Evolutionary conservation across 2,888 invertebrate genomes (phyloP).

Genomic region (Diloba caeruleocephala): DNA sequence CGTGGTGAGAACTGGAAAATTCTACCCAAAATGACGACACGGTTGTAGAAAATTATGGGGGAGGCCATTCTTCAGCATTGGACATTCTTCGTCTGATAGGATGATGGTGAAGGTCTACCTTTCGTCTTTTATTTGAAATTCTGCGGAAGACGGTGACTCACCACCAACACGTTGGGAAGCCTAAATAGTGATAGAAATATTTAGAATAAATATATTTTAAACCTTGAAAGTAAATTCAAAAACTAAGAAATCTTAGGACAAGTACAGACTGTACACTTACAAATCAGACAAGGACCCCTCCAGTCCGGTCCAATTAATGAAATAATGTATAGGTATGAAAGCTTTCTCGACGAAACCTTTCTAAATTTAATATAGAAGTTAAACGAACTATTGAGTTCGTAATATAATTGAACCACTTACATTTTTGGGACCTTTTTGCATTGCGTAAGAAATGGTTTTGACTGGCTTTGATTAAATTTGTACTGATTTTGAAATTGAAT

Average conservation of each 20-base stretch:
- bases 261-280: constrained; percentile 16
- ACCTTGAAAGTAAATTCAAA: constrained; percentile 21
- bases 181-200: too few species aligned
- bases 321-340: constrained; percentile 49
- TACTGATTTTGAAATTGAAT: constrained; percentile 2
- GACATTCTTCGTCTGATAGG: too few species aligned
- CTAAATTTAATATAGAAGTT: constrained; percentile 44
- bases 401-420: constrained; percentile 44
- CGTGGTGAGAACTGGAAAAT: too few species aligned
- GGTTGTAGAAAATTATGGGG: too few species aligned
- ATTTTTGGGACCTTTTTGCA: constrained; percentile 16
- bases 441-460: constrained; percentile 14
- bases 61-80: too few species aligned
- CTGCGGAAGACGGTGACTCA: too few species aligned
- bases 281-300: constrained; percentile 18
- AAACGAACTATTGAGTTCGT: constrained; percentile 51
- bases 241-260: constrained; percentile 20
- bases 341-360: constrained; percentile 40
- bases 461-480: constrained; percentile 21
- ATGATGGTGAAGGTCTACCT: too few species aligned
- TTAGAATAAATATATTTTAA: not conserved
- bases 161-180: too few species aligned
- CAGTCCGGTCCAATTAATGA: constrained; percentile 27
- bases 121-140: too few species aligned
- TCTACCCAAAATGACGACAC: too few species aligned